Conservation (phyloP, 2,113 vertebrate genomes). For the Paratilapia polleni region DNA sequence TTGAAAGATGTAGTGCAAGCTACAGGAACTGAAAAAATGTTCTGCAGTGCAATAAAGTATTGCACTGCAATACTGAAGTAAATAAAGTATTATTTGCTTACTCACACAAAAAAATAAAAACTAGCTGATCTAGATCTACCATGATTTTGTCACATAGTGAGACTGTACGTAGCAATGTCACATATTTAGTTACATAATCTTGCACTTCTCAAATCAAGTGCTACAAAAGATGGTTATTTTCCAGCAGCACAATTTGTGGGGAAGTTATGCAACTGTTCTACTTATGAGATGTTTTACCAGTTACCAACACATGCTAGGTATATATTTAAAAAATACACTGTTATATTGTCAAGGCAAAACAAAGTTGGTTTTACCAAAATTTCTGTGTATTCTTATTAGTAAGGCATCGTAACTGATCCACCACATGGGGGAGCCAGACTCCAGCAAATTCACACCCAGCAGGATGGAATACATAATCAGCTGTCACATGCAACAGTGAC, state of each 20-base stretch:
- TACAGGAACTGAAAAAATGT: neutral
- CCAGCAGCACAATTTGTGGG: neutral
- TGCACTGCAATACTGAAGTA: too few relatives aligned
- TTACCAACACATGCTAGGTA: neutral
- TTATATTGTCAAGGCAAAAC: neutral
- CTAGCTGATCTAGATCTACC: too few relatives aligned
- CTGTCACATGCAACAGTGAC: conserved; percentile 47
- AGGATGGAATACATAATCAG: conserved; percentile 14
- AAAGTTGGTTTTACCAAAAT: neutral
- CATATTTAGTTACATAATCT: neutral
- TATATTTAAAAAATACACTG: neutral
- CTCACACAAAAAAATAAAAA: neutral
- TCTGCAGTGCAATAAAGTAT: neutral
- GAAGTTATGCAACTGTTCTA: neutral
- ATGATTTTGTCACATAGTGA: neutral
- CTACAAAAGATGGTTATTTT: neutral
- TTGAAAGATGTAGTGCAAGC: too few relatives aligned
- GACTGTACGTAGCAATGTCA: neutral
- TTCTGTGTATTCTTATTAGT: neutral
- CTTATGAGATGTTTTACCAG: neutral
- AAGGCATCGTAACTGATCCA: neutral
- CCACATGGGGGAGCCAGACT: conserved; percentile 70
- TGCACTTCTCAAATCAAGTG: neutral
- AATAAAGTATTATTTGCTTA: neutral
- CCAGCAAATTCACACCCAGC: neutral